Evolutionary conservation across 2,888 invertebrate species (phyloP), one percentile per base, ranked within the genome.

Genomic region (Platycheirus albimanus): DNA sequence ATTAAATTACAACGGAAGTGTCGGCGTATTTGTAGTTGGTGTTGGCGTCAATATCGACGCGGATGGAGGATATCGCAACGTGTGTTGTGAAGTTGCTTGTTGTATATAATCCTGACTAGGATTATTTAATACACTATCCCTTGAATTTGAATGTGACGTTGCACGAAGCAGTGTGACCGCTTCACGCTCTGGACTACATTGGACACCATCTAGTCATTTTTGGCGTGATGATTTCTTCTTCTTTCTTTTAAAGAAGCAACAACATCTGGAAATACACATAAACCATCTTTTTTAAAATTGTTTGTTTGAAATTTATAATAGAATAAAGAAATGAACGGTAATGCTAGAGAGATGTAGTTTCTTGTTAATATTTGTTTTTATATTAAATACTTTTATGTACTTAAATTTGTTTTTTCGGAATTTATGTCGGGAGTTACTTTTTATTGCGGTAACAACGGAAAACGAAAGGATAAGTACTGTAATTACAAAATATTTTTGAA

Each of bases 201-300:
- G 92, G 88, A 93, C 92, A 91, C 93, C 92, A 89, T 93, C 95
- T 94, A 95, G 96, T 96, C 96, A 96, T 94, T 96, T 96, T 92
- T 95, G 95, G 90, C 96, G 94, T 86, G 95, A 94, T 91, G 95
- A 95, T 95, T 98, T 98, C 95, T 98, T 98, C 96, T 98, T 98
- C 96, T 98, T 98, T 92, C 98, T 95, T 93, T 98, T 97, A 94
- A 98, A 97, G 95, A 98, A 99, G 93, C 98, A 99, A 93, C 99
- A 99, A 94, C 98, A 98, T 93, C 98, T 98, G 88, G 85, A 90
- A 90, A 88, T 86, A 86, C 86, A 88, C 86, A 80, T 63, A 76
- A 67, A 76, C 74, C 75, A 72, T 58, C 71, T 76, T 84, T 74
- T 84, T 80, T 79, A 80, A 75, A 84, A 79, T 75, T 84, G 69